Evolutionary conservation across 1,140 invertebrate genomes (phyloP).

Genomic region (Oedothorax gibbosus): DNA sequence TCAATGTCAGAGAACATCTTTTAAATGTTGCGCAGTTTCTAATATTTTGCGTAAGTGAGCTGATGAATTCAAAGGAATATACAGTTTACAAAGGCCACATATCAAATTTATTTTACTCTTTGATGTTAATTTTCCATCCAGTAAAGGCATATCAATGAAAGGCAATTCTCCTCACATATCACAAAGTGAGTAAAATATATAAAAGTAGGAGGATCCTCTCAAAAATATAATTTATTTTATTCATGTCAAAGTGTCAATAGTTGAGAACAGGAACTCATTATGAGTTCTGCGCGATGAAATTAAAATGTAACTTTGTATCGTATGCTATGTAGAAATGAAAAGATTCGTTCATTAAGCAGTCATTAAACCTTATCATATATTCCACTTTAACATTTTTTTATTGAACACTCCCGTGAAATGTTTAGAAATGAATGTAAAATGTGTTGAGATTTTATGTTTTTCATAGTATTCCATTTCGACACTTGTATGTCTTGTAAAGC

Average conservation of each 20-base stretch:
- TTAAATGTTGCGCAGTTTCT: no score
- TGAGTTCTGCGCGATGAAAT: constrained; percentile 32
- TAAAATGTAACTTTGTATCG: constrained; percentile 35
- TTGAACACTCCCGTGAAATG: constrained; percentile 53
- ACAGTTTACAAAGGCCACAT: constrained; percentile 36
- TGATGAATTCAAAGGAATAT: constrained; percentile 14
- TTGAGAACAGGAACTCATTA: constrained; percentile 5
- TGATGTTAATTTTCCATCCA: constrained; percentile 57
- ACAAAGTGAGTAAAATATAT: constrained; percentile 10
- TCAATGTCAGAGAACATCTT: no score
- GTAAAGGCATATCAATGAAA: constrained; percentile 53
- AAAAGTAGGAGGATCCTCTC: constrained; percentile 41
- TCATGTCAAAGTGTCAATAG: neutral
- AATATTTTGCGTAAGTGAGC: no score
- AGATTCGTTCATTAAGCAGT: constrained; percentile 46
- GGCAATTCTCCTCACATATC: constrained; percentile 46
- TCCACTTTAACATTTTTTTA: constrained; percentile 56
- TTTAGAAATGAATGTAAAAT: constrained; percentile 56
- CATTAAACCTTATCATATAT: constrained; percentile 57
- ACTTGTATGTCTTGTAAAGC: constrained; percentile 58
- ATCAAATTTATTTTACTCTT: constrained; percentile 53
- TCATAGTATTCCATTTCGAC: constrained; percentile 55
- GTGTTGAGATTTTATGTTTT: constrained; percentile 56
- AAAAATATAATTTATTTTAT: constrained; percentile 23
- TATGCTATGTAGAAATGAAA: constrained; percentile 32